Conservation (phyloP, 2,888 invertebrate genomes). For the Drosophila ustulata region DNA sequence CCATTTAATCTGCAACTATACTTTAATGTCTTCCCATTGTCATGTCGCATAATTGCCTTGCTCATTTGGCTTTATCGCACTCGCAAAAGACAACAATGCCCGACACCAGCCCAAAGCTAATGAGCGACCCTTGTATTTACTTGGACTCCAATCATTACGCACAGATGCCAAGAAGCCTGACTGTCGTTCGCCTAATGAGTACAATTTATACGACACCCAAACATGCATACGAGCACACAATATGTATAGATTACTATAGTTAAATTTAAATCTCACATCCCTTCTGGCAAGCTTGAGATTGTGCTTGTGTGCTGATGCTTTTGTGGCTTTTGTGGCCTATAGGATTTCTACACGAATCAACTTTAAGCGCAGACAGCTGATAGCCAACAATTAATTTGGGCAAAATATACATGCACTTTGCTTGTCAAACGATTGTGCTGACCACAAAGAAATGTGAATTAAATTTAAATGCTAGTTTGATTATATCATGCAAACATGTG, state of each 20-base stretch:
- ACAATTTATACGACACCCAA: slow-evolving; percentile 21
- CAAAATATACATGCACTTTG: background rate
- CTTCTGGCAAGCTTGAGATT: background rate
- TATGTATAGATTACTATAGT: slow-evolving; percentile 25
- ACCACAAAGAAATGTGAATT: slow-evolving; percentile 13
- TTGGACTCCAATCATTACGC: slow-evolving; percentile 16
- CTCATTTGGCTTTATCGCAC: slow-evolving; percentile 13
- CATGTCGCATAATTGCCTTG: slow-evolving; percentile 19
- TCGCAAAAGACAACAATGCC: slow-evolving; percentile 6
- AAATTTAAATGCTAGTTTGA: slow-evolving; percentile 5
- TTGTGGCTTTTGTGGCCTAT: slow-evolving; percentile 3
- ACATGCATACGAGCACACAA: background rate
- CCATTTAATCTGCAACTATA: background rate
- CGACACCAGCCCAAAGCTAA: slow-evolving; percentile 6
- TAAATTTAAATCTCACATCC: slow-evolving; percentile 27
- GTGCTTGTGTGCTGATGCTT: background rate
- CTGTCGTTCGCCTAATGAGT: slow-evolving; percentile 20
- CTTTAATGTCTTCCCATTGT: slow-evolving; percentile 21
- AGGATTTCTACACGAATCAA: slow-evolving; percentile 4
- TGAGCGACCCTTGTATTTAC: slow-evolving; percentile 22
- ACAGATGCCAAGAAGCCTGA: slow-evolving; percentile 18
- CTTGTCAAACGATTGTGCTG: background rate
- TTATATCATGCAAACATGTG: background rate
- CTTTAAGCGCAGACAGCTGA: background rate
- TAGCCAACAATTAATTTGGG: background rate